phyloP scores from a whole-genome alignment of 1,140 invertebrate species.

The Berghia stephanieae region DNA sequence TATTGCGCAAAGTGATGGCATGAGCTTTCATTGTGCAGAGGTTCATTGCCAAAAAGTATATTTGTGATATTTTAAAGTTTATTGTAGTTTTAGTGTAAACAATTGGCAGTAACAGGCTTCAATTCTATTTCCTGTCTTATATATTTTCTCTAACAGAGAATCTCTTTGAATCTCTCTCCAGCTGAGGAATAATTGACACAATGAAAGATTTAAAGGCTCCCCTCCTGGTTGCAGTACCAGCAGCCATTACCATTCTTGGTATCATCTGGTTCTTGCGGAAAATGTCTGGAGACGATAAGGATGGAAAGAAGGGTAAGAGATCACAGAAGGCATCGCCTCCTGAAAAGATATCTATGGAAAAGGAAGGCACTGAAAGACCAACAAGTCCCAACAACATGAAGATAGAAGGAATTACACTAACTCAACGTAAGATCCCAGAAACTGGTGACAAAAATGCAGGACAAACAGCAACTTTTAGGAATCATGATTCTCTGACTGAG shows the following conservation, averaged over 20 bases:
- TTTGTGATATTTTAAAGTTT: too few species aligned
- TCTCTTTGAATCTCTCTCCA: too few species aligned
- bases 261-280: constrained; percentile 22
- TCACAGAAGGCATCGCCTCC: too few species aligned
- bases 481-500: neutral
- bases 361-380: neutral
- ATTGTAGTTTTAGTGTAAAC: too few species aligned
- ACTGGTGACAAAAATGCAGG: constrained; percentile 11
- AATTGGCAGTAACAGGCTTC: too few species aligned
- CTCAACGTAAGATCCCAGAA: constrained; percentile 24
- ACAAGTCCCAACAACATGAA: neutral
- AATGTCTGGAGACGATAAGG: too few species aligned
- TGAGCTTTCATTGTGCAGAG: too few species aligned
- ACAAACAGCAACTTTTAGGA: neutral
- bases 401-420: constrained; percentile 1
- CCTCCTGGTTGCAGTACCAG: constrained; percentile 5
- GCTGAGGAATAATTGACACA: neutral
- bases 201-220: constrained; percentile 20
- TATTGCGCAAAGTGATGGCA: too few species aligned
- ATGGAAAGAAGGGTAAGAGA: neutral
- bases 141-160: too few species aligned
- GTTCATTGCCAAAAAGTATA: too few species aligned
- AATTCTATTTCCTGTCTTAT: too few species aligned
- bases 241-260: constrained; percentile 6
- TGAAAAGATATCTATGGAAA: neutral